Percentiles rank a stretch among this genome's conserved stretches.
phyloP scores from a whole-genome alignment of 2,888 invertebrate genomes.

The Agonum fuliginosum region DNA sequence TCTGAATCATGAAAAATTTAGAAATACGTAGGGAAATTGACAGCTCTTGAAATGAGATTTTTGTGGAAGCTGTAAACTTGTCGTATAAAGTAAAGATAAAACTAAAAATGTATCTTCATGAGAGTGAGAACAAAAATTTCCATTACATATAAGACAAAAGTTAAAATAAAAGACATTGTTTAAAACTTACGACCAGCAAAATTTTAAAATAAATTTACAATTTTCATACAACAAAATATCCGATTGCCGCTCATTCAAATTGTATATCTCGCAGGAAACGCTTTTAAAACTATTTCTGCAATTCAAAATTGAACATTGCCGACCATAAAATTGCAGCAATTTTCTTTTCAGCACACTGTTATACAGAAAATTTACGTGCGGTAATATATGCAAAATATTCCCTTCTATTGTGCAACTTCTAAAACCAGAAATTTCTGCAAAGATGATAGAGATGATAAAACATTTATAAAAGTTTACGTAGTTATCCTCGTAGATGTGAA shows the following conservation, averaged over 20 bases:
- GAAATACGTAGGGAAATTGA: background rate
- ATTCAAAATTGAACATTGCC: conserved; percentile 2
- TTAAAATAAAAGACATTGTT: background rate
- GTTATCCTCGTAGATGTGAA: conserved; percentile 14
- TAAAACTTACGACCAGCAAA: background rate
- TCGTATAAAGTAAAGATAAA: background rate
- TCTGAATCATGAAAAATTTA: background rate
- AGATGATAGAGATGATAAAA: conserved; percentile 16
- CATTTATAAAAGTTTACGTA: conserved; percentile 18
- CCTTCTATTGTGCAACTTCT: conserved; percentile 1
- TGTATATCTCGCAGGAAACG: background rate
- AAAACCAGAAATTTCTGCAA: conserved; percentile 8
- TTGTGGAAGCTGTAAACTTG: background rate
- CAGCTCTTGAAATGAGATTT: conserved; percentile 2
- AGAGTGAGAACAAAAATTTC: too few relatives aligned
- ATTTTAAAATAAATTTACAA: conserved; percentile 1
- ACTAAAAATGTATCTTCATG: background rate
- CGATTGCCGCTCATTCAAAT: background rate
- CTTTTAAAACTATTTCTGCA: background rate
- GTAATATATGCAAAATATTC: conserved; percentile 36
- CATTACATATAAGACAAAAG: background rate
- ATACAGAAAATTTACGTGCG: background rate
- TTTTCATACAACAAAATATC: background rate
- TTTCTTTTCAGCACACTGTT: conserved; percentile 1
- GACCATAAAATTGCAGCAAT: conserved; percentile 26